These are phyloP conservation scores for Hypsibius dujardini DNA, from an alignment of 1,140 invertebrate species.

Conservation along the genomic window DNA sequence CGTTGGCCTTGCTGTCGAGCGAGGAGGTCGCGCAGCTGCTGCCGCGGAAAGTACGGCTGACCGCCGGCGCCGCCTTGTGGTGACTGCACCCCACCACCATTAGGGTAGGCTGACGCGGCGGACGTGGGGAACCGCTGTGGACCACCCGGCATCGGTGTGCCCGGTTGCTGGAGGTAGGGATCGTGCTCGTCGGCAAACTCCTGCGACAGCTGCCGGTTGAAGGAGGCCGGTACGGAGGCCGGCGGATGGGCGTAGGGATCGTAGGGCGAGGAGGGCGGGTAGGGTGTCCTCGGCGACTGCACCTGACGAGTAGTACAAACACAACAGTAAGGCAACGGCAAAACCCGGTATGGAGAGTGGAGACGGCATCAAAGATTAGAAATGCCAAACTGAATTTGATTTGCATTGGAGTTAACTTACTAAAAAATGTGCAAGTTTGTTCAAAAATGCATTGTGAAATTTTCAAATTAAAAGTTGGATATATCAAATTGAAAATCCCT, in stretches of 20 bases:
- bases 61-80: conserved; percentile 18
- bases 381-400: too few species aligned
- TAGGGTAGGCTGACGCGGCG: neutral
- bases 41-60: conserved; percentile 37
- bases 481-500: too few species aligned
- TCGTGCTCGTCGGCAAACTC: conserved; percentile 22
- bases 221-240: neutral
- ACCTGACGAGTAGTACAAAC: too few species aligned
- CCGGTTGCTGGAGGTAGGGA: conserved; percentile 25
- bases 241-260: conserved; percentile 25
- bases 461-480: too few species aligned
- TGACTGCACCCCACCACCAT: conserved; percentile 20
- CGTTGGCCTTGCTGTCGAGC: conserved; percentile 48
- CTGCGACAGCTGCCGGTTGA: conserved; percentile 10
- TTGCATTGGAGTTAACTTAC: too few species aligned
- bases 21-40: conserved; percentile 61
- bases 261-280: conserved; percentile 21
- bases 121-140: conserved; percentile 12
- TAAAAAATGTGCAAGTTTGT: too few species aligned
- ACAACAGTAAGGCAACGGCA: too few species aligned
- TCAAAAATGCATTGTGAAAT: too few species aligned
- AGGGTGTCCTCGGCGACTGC: conserved; percentile 22
- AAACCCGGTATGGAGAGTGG: too few species aligned
- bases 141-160: conserved; percentile 23
- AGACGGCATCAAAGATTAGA: too few species aligned